phyloP scores from a whole-genome alignment of 1,140 invertebrate species.

The Bathynomus jamesi region DNA sequence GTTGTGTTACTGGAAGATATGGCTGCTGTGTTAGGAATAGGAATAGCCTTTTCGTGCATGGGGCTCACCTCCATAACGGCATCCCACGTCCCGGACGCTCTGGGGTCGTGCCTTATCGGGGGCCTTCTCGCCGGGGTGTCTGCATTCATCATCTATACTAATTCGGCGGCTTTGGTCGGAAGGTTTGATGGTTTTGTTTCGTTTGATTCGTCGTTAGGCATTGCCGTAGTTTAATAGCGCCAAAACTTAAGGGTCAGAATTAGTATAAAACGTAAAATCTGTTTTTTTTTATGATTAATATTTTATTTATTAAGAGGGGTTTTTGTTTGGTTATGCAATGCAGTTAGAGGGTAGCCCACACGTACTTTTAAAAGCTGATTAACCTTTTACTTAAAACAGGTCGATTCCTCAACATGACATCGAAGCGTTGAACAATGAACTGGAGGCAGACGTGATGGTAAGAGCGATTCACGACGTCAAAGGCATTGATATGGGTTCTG shows the following conservation, averaged over 20 bases:
- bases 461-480: constrained; percentile 96
- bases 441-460: constrained; percentile 94
- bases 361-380: no score
- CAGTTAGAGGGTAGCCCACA: no score
- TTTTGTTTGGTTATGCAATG: no score
- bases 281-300: no score
- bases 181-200: constrained; percentile 43
- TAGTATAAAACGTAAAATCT: no score
- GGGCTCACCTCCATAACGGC: constrained; percentile 65
- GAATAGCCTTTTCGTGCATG: constrained; percentile 81
- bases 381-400: constrained; percentile 47
- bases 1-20: constrained; percentile 94
- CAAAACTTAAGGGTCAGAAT: no score
- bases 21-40: constrained; percentile 83
- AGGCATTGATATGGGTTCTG: constrained; percentile 94
- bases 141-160: constrained; percentile 92
- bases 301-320: no score
- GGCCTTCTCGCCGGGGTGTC: constrained; percentile 81
- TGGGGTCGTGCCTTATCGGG: constrained; percentile 84
- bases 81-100: constrained; percentile 73
- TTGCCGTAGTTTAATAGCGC: no score
- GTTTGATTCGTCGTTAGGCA: no score
- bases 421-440: constrained; percentile 77
- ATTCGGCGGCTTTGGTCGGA: constrained; percentile 84
- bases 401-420: constrained; percentile 82